Evolutionary conservation across 1,140 invertebrate species (phyloP), one percentile per base, ranked within the genome.

Genomic region (Brachionus rotundiformis): DNA sequence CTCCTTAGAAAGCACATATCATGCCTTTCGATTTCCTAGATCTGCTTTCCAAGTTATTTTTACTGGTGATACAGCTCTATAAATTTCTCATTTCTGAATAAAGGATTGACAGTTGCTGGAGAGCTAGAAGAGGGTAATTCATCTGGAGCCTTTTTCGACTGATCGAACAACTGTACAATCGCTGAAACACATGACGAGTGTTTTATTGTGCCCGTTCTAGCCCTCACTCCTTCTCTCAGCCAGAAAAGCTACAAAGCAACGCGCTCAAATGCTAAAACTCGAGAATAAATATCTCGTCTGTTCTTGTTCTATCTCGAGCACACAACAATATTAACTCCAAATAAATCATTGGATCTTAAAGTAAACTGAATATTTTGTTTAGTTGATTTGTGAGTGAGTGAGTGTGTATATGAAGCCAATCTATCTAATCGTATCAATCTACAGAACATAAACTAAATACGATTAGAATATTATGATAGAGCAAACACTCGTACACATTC

Each of bases 331-430:
- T 33, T 68, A 68, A 16, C 61, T 63, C 61, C 29, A 63, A n/a
- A 68, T 33, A 68, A 39, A 68, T 68, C 29, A 68, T 68, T 33
- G 59, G 23, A 63, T 68, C 29, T 36, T n/a, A 36, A 68, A 39
- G 63, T 68, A 68, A 68, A 68, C 31, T 68, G 63, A 68, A 68
- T 68, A 39, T 68, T 23, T 25, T 25, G 47, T 54, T 54, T 54
- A 54, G 47, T 54, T 54, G 47, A 54, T 25, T 54, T 54, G 47
- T 54, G 19, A 54, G 47, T 19, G 47, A 19, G 47, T 54, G 47
- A 54, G n/a, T 54, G 33, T 68, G 33, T 23, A 31, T 25, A 19
- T 36, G 8, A 68, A 68, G 27, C 16, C 29, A 33, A 33, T 68
- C 33, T 33, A 36, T 33, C 33, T 36, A 19, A 68, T 33, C 33